Evolutionary conservation across 2,797 vertebrate species (phyloP).

Genomic region (Coranthus polyacanthus): DNA sequence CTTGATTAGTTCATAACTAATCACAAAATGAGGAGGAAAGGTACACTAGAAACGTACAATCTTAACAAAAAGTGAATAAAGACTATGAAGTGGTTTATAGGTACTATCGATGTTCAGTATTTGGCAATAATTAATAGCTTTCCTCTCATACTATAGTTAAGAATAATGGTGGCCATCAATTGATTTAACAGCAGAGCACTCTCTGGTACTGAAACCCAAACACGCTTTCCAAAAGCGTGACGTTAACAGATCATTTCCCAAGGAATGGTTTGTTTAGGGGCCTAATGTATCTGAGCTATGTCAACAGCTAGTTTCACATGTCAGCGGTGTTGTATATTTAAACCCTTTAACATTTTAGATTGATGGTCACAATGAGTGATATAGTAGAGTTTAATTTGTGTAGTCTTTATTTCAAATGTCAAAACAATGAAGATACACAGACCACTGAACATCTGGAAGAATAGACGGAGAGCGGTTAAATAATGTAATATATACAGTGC

Average conservation of each 20-base stretch:
- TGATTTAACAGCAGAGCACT: constrained; percentile 60
- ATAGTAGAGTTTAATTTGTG: constrained; percentile 49
- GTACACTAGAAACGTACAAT: constrained; percentile 25
- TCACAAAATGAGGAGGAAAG: constrained; percentile 35
- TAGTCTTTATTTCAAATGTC: constrained; percentile 60
- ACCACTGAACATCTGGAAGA: constrained; percentile 39
- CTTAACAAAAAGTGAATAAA: constrained; percentile 9
- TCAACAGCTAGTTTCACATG: constrained; percentile 76
- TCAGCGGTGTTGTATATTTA: constrained; percentile 71
- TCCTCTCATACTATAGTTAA: constrained; percentile 33
- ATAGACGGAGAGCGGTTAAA: constrained; percentile 18
- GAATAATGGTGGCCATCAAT: constrained; percentile 61
- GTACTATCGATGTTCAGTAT: constrained; percentile 16
- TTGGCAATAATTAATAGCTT: constrained; percentile 52
- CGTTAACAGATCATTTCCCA: constrained; percentile 66
- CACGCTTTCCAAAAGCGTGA: constrained; percentile 60
- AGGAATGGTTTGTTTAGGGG: constrained; percentile 72
- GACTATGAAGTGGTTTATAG: constrained; percentile 36
- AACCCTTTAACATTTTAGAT: constrained; percentile 66
- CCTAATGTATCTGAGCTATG: constrained; percentile 68
- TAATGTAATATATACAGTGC: constrained; percentile 10
- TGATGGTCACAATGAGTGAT: constrained; percentile 67
- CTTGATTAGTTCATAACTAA: constrained; percentile 44
- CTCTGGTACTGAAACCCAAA: constrained; percentile 49
- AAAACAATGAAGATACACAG: constrained; percentile 48